Conservation (phyloP, 2,797 vertebrate genomes). For the Orestias chungarensis region DNA sequence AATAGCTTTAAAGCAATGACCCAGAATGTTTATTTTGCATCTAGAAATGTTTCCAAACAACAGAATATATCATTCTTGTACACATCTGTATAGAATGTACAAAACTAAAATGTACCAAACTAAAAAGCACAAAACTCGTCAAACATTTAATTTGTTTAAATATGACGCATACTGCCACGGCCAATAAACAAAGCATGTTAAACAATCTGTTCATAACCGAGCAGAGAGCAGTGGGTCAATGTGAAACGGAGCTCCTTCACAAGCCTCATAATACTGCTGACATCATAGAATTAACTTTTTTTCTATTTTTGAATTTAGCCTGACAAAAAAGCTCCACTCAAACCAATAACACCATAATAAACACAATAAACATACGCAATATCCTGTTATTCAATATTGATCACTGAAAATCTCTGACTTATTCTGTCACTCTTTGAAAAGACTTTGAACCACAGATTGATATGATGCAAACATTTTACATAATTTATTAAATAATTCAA, state of each 20-base stretch:
- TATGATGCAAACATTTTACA: background rate
- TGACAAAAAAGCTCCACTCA: background rate
- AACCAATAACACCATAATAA: background rate
- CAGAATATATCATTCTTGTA: too few species aligned
- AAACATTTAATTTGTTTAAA: too few species aligned
- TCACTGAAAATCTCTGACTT: background rate
- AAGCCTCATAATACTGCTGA: background rate
- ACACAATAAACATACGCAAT: background rate
- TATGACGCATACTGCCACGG: too few species aligned
- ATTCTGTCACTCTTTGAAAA: background rate
- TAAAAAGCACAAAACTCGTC: too few species aligned
- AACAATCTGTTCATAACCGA: too few species aligned
- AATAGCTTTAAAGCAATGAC: too few species aligned
- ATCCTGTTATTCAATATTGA: background rate
- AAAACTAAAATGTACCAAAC: too few species aligned
- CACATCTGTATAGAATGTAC: too few species aligned
- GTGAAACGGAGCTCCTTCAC: background rate
- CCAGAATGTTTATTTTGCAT: too few species aligned
- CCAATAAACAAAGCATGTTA: too few species aligned
- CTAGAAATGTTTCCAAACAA: too few species aligned
- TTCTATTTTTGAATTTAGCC: background rate
- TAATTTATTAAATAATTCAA: background rate
- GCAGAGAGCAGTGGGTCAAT: too few species aligned
- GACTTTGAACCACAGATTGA: background rate
- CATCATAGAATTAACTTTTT: background rate